Conservation (phyloP, 2,888 invertebrate genomes). For the Trisateles emortualis region DNA sequence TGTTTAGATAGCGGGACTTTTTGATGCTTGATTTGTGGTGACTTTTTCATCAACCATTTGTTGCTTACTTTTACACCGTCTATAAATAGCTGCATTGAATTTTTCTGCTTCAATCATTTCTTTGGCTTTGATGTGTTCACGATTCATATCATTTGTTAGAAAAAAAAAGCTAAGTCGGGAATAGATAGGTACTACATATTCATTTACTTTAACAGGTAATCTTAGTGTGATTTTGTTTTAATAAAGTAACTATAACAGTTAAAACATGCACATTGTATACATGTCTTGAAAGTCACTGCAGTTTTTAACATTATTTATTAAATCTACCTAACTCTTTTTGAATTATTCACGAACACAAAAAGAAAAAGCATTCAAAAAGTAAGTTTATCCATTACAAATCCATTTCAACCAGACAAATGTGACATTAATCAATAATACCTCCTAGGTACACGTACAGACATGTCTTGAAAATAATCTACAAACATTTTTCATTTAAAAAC, state of each 20-base stretch:
- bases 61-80: neutral
- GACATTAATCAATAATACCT: conserved; percentile 15
- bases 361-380: neutral
- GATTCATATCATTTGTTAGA: neutral
- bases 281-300: too few species aligned
- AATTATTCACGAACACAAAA: neutral
- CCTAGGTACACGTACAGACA: conserved; percentile 8
- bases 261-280: too few species aligned
- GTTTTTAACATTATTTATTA: too few species aligned
- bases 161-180: neutral
- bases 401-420: neutral
- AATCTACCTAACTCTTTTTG: too few species aligned
- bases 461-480: conserved; percentile 37
- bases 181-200: neutral
- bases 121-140: neutral
- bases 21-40: conserved; percentile 15
- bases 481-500: conserved; percentile 49
- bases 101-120: neutral
- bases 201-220: too few species aligned
- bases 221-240: too few species aligned
- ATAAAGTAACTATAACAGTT: too few species aligned
- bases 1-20: conserved; percentile 38
- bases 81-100: neutral
- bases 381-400: neutral
- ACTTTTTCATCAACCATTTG: conserved; percentile 10